Evolutionary conservation across 2,113 vertebrate species (phyloP), one percentile per base, ranked within the genome.

Genomic region (Xiphophorus maculatus): DNA sequence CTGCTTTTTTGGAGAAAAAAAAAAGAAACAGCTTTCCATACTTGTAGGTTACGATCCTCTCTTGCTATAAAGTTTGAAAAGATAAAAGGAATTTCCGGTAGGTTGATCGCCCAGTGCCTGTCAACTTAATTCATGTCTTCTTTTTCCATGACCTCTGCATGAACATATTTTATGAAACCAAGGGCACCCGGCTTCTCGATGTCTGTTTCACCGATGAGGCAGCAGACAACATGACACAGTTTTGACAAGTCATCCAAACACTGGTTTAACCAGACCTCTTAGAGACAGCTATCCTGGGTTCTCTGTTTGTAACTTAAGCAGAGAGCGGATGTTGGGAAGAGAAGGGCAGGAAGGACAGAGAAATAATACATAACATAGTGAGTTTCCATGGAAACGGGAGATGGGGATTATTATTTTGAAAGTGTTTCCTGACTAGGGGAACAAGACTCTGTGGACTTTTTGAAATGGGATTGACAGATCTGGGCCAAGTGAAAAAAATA

Each of bases 391-490:
- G 90, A 68, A 89, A 91, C 66, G 5, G 30, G 58, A 83, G 77
- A 71, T 0, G 1, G 62, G 75, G 77, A 84, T 89, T 87, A 83
- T 86, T 90, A 75, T 86, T 88, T 65, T 89, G 76, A 88, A 90
- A 86, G 84, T 51, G 67, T 82, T 82, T 86, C 68, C 66, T 79
- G 71, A 85, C 65, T 69, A 90, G 72, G 63, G 69, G 81, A 89
- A 80, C 66, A 86, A 89, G 81, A 62, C 80, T 89, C 67, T 70
- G 74, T 63, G 79, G 84, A 91, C 84, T 71, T 74, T 82, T 35
- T 75, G 40, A 75, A 88, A 85, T 77, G 73, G 76, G 84, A 88
- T 75, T 80, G 85, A 92, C 83, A 86, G 85, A 91, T 88, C 85
- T 84, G 83, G 90, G 91, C 79, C 92, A 88, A 80, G 64, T 66